Evolutionary conservation across 2,888 invertebrate genomes (phyloP), one percentile per base, ranked within the genome.

Genomic region (Andrena chrysosceles): DNA sequence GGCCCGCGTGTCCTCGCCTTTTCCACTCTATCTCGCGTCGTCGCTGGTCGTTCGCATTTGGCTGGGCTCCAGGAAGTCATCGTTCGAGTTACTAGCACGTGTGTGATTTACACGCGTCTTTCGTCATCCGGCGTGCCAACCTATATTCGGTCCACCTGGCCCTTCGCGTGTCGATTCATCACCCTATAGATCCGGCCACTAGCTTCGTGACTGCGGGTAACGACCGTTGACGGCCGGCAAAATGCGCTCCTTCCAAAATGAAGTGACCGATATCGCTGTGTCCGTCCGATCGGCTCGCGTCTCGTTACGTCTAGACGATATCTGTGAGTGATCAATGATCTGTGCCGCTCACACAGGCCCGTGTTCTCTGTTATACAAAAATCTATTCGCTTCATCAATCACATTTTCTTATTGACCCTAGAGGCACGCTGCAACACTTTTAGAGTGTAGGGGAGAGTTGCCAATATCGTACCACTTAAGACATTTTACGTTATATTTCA

Each of bases 61-160:
- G 84, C 81, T 31, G 59, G 33, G 35, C 35, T 82, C 84, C 82
- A 83, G 84, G 77, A 88, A 87, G 81, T 88, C 86, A 84, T 86
- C 86, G 88, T 74, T 80, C 77, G 73, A 75, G 74, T 76, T 81
- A 83, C 69, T 66, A 76, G 75, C 80, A 81, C 71, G 77, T 81
- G 75, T 75, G 69, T 87, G 88, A 87, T 87, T 87, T 87, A 87
- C 84, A 78, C 79, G 49, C 76, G 78, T 82, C 88, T 77, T 88
- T 82, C 86, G 81, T 87, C 88, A 87, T 88, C 66, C 76, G 68
- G 67, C 42, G 63, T 60, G 62, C 68, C 49, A 60, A 60, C 29
- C 72, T 74, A 62, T 70, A 77, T 77, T 63, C 70, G 54, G 49
- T 60, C 60, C 81, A 83, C 69, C 72, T 83, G 79, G 77, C 72